A percentile compares a stretch with the other conserved stretches of the same genome.
These are phyloP conservation scores for Strigamia maritima DNA, from an alignment of 2,888 invertebrate species.

Conservation along the genomic window DNA sequence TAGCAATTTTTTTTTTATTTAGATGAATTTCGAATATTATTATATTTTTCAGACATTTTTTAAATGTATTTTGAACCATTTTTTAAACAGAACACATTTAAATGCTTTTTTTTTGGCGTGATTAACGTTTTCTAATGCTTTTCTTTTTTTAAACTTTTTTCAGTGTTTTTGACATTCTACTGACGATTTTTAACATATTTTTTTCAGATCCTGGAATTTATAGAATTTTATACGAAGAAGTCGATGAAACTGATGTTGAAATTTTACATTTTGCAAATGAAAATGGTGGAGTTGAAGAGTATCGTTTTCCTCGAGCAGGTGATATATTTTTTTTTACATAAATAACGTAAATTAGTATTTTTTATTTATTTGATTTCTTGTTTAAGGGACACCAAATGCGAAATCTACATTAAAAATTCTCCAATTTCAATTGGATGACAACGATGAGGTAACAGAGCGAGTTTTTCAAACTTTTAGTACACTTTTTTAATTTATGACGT, in stretches of 20 bases:
- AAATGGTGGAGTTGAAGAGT: constrained; percentile 78
- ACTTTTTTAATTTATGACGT: neutral
- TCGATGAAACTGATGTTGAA: constrained; percentile 74
- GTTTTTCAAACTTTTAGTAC: neutral
- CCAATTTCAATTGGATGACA: constrained; percentile 57
- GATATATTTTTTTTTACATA: constrained; percentile 36
- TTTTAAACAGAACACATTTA: no score
- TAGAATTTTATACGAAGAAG: constrained; percentile 59
- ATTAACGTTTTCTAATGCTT: no score
- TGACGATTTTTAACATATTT: neutral
- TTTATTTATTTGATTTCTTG: neutral
- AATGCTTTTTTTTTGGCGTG: no score
- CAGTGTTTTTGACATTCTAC: neutral
- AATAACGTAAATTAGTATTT: neutral
- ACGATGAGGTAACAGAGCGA: constrained; percentile 43
- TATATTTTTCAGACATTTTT: no score
- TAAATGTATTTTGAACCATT: no score
- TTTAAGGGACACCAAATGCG: constrained; percentile 77
- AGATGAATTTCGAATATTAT: neutral
- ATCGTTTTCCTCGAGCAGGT: constrained; percentile 55
- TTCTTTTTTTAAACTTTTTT: constrained; percentile 26
- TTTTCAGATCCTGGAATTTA: constrained; percentile 45
- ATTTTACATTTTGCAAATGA: constrained; percentile 81
- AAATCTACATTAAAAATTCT: constrained; percentile 80
- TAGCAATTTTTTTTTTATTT: neutral